A percentile compares a stretch with the other conserved stretches of the same genome.
Conservation (phyloP, 2,797 vertebrate species). For the Cetoscarus ocellatus region DNA sequence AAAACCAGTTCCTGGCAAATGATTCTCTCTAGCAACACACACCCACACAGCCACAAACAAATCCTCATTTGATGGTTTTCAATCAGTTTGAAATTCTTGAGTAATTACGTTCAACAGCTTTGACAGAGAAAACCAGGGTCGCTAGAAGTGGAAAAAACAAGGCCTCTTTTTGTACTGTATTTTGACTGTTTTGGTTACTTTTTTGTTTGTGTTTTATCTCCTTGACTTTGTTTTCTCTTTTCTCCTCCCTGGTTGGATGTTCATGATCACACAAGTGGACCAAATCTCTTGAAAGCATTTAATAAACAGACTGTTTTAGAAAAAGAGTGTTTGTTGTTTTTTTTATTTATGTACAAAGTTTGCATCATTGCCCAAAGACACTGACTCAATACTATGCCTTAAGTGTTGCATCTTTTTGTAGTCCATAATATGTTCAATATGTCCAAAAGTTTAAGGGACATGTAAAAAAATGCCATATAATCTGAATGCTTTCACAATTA, state of each 20-base stretch:
- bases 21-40: slow-evolving; percentile 30
- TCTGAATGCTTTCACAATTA: too few relatives aligned
- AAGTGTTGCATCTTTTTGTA: not conserved
- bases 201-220: slow-evolving; percentile 53
- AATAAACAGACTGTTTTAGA: slow-evolving; percentile 87
- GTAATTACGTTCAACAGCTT: slow-evolving; percentile 59
- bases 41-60: slow-evolving; percentile 46
- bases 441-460: too few relatives aligned
- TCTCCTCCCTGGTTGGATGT: slow-evolving; percentile 83
- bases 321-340: slow-evolving; percentile 9
- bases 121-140: slow-evolving; percentile 75
- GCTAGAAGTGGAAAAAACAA: slow-evolving; percentile 71
- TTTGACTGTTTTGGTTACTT: slow-evolving; percentile 77
- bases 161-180: slow-evolving; percentile 83
- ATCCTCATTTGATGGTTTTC: slow-evolving; percentile 41
- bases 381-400: not conserved
- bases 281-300: slow-evolving; percentile 88
- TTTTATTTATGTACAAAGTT: not conserved
- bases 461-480: too few relatives aligned
- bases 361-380: not conserved
- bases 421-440: too few relatives aligned
- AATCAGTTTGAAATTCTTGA: slow-evolving; percentile 36
- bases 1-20: slow-evolving; percentile 26
- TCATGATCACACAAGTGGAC: slow-evolving; percentile 85
- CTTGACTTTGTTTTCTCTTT: slow-evolving; percentile 73